Evolutionary conservation across 2,797 vertebrate species (phyloP), one percentile per base, ranked within the genome.

Genomic region (Eospalax fontanierii): DNA sequence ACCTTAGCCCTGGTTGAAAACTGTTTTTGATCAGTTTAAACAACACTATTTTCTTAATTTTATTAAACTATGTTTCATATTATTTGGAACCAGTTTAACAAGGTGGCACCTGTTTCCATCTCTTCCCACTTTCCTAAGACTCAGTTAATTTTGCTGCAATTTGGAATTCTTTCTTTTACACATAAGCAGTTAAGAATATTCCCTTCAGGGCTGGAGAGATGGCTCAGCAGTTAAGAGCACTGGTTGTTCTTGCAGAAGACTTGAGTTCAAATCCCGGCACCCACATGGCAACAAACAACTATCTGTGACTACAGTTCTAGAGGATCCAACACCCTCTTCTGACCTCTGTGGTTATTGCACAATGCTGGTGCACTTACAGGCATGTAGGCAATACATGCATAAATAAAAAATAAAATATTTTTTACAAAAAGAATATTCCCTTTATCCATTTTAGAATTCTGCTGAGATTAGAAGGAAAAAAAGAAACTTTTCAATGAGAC

Each of bases 101-200:
- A 66, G 71, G 40, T 14, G 26, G 76, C 40, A 81, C 8, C 30
- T 83, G 2, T 82, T 91, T 40, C 68, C 22, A 35, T 74, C 26
- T 81, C 11, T 38, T 26, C 24, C 90, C 54, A 43, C 43, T 87
- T 38, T 78, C 84, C 46, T 19, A 38, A 21, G 14, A 14, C 46
- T 94, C 63, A 21, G 38, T 87, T 80, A 68, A 66, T 87, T 97
- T 94, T 63, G 16, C 38, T 86, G 15, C 71, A 24, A 65, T 79
- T 30, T 91, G 71, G 65, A 79, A 87, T 93, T 54, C 22, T 38
- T 76, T 73, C 33, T 96, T 85, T 80, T n/a, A 46, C 35, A 81
- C 38, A 14, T 74, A 38, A 38, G 24, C 50, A 73, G n/a, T 95
- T 86, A 76, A 71, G 35, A 82, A 35, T n/a, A 24, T 57, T 46